Conservation (phyloP, 1,140 invertebrate genomes). For the Nasonia giraulti region DNA sequence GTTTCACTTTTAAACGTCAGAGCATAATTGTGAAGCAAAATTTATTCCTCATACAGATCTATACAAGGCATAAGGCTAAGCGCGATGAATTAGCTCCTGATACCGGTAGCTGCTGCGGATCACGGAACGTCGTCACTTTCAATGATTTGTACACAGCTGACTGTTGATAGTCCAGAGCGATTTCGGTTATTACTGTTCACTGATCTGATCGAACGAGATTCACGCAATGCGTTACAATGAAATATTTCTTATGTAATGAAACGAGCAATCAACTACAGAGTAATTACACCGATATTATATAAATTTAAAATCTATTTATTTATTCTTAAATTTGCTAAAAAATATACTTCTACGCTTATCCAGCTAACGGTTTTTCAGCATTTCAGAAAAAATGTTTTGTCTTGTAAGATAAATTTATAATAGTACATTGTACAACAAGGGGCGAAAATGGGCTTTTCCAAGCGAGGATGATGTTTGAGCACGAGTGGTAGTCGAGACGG, state of each 20-base stretch:
- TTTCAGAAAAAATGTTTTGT: too few species aligned
- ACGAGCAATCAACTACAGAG: background rate
- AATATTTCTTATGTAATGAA: constrained; percentile 27
- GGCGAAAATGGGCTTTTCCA: too few species aligned
- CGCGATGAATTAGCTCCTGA: background rate
- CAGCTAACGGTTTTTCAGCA: too few species aligned
- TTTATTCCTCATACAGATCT: background rate
- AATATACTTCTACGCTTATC: background rate
- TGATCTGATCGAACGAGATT: constrained; percentile 14
- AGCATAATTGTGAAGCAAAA: background rate
- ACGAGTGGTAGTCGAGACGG: too few species aligned
- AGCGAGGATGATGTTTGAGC: too few species aligned
- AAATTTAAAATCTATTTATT: background rate
- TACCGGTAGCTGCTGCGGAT: background rate
- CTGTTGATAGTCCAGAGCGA: constrained; percentile 1
- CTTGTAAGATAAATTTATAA: too few species aligned
- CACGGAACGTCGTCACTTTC: background rate
- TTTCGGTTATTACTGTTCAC: constrained; percentile 27
- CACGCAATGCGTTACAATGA: constrained; percentile 5
- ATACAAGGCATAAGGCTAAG: background rate
- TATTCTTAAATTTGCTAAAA: background rate
- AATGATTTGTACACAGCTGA: background rate
- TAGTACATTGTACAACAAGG: too few species aligned
- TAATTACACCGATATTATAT: background rate
- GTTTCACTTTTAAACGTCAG: background rate